These are phyloP conservation scores for Microplitis deprimator DNA, from an alignment of 2,888 invertebrate genomes.

Conservation along the genomic window DNA sequence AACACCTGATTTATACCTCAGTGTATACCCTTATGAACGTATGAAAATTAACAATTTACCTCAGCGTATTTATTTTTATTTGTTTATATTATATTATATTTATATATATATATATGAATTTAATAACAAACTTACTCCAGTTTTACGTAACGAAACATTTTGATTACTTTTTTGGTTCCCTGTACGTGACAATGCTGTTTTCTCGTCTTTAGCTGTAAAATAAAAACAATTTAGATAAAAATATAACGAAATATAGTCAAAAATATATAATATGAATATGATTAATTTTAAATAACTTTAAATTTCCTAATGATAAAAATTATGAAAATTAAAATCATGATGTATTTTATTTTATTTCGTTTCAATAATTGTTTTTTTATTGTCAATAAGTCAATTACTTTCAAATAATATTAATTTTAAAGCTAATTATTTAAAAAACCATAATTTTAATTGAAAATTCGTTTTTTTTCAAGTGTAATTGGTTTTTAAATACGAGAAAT, in stretches of 20 bases:
- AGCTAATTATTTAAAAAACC: too few species aligned
- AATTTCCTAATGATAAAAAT: too few species aligned
- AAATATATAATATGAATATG: too few species aligned
- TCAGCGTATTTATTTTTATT: slow-evolving; percentile 23
- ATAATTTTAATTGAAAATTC: too few species aligned
- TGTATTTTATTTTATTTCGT: too few species aligned
- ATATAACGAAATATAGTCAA: neutral
- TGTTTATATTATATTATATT: neutral
- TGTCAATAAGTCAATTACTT: too few species aligned
- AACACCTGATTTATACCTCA: neutral
- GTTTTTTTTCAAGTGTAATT: too few species aligned
- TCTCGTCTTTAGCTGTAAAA: slow-evolving; percentile 69
- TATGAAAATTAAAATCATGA: too few species aligned
- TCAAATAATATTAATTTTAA: too few species aligned
- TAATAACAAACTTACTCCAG: slow-evolving; percentile 64
- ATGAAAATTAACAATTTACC: slow-evolving; percentile 10
- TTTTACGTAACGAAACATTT: slow-evolving; percentile 66
- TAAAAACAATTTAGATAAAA: slow-evolving; percentile 21
- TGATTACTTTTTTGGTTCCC: slow-evolving; percentile 65
- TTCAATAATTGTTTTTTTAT: too few species aligned
- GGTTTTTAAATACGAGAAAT: too few species aligned
- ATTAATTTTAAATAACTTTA: too few species aligned
- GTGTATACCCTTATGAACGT: neutral
- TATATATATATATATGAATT: neutral
- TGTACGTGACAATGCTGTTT: slow-evolving; percentile 59